Conservation (phyloP, 1,140 invertebrate species). For the Frieseomelitta varia region DNA sequence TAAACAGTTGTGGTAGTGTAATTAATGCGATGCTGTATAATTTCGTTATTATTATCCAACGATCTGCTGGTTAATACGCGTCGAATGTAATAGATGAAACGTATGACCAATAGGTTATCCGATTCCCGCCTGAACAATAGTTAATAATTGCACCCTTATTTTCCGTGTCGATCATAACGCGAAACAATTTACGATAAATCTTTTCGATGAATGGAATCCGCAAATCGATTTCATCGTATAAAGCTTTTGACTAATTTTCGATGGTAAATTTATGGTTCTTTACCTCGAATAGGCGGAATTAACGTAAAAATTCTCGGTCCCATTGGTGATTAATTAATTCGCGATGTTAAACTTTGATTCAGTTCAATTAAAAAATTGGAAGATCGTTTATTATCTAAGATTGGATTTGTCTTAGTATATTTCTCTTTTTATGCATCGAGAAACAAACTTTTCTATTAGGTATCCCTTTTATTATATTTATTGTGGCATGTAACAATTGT, state of each 20-base stretch:
- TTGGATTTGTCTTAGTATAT: too few relatives aligned
- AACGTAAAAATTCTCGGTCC: background rate
- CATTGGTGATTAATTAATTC: background rate
- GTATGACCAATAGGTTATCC: constrained; percentile 29
- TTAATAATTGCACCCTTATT: constrained; percentile 19
- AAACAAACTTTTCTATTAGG: too few relatives aligned
- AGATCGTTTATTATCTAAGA: background rate
- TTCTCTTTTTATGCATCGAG: too few relatives aligned
- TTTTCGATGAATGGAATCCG: background rate
- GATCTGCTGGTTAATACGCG: constrained; percentile 37
- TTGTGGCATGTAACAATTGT: too few relatives aligned
- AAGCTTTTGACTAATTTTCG: background rate
- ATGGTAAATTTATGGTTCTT: background rate
- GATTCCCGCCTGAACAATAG: background rate
- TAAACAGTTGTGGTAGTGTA: constrained; percentile 33
- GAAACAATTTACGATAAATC: background rate
- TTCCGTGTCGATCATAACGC: background rate
- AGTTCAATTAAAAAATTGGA: background rate
- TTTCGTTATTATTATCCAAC: constrained; percentile 51
- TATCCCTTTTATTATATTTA: too few relatives aligned
- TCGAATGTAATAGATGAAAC: constrained; percentile 37
- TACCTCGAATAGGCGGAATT: background rate
- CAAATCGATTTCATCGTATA: background rate
- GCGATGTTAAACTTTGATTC: background rate
- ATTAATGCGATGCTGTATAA: constrained; percentile 47